Evolutionary conservation across 2,888 invertebrate species (phyloP).

Genomic region (Coecobrya sp.): DNA sequence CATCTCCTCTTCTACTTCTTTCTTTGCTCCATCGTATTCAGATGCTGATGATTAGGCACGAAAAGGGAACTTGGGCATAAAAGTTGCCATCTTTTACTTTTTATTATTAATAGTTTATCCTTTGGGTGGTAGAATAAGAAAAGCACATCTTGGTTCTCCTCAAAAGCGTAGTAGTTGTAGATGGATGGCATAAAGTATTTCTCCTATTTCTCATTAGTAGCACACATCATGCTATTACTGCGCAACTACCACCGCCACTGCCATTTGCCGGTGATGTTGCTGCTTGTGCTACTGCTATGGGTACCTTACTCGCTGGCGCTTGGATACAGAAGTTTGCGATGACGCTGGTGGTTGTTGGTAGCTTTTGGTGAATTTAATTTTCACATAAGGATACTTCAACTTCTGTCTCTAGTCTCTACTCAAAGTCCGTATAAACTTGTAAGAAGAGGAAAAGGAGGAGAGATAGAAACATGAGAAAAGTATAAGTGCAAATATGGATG

Average conservation of each 20-base stretch:
- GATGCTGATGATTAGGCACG: constrained; percentile 70
- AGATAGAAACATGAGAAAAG: not conserved
- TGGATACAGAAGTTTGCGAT: not conserved
- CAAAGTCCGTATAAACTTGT: not conserved
- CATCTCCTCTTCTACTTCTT: not conserved
- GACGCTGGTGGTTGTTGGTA: constrained; percentile 34
- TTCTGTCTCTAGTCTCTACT: not conserved
- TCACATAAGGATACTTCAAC: constrained; percentile 60
- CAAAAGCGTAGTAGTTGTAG: constrained; percentile 17
- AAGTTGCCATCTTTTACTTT: constrained; percentile 69
- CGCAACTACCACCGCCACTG: not conserved
- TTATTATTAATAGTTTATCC: constrained; percentile 67
- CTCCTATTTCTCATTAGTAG: constrained; percentile 51
- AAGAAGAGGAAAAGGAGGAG: not conserved
- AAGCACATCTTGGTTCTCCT: constrained; percentile 36
- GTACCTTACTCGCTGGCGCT: not conserved
- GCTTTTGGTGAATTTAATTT: constrained; percentile 64
- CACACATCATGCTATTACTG: constrained; percentile 30
- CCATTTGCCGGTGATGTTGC: constrained; percentile 9
- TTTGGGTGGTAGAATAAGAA: not conserved
- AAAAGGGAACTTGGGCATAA: constrained; percentile 58
- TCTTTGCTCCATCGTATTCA: constrained; percentile 30
- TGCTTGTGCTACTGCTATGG: not conserved
- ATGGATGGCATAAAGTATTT: constrained; percentile 48
- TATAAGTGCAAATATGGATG: not conserved